Evolutionary conservation across 2,113 vertebrate genomes (phyloP).

Genomic region (Fulica atra): DNA sequence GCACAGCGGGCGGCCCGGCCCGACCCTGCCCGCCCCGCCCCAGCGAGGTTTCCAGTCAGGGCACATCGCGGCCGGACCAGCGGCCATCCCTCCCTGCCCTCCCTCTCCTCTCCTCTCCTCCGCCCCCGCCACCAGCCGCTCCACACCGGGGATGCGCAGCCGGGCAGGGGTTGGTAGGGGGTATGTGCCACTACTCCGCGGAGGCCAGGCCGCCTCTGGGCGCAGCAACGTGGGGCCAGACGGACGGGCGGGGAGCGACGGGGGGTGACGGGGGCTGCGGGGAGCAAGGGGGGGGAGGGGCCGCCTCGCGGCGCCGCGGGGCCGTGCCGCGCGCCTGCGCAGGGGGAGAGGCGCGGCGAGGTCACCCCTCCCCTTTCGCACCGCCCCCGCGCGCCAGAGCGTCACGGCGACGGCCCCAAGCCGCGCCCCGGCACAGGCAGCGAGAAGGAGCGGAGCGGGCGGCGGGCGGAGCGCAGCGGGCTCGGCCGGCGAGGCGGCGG

Average conservation of each 20-base stretch:
- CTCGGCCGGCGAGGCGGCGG: neutral
- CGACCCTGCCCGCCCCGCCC: neutral
- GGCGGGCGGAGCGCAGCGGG: constrained; percentile 44
- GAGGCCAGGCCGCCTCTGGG: neutral
- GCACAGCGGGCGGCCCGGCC: neutral
- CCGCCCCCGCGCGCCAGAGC: constrained; percentile 54
- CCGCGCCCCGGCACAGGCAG: constrained; percentile 69
- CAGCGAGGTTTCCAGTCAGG: neutral
- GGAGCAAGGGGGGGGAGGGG: neutral
- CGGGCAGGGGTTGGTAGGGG: no score
- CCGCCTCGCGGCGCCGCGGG: neutral
- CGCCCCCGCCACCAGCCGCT: neutral
- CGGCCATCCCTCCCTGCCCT: neutral
- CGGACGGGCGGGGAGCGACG: no score
- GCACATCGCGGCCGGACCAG: no score
- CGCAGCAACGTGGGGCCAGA: no score
- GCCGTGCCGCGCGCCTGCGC: neutral
- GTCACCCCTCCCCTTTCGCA: neutral
- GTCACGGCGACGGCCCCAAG: constrained; percentile 76
- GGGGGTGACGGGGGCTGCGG: no score
- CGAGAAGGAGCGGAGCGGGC: neutral
- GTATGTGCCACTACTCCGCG: neutral
- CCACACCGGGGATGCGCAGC: neutral
- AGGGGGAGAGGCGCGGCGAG: neutral
- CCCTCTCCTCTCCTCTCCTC: neutral